Percentiles rank a stretch among this genome's conserved stretches.
phyloP scores from a whole-genome alignment of 2,888 invertebrate species.

The Orthosia cruda region DNA sequence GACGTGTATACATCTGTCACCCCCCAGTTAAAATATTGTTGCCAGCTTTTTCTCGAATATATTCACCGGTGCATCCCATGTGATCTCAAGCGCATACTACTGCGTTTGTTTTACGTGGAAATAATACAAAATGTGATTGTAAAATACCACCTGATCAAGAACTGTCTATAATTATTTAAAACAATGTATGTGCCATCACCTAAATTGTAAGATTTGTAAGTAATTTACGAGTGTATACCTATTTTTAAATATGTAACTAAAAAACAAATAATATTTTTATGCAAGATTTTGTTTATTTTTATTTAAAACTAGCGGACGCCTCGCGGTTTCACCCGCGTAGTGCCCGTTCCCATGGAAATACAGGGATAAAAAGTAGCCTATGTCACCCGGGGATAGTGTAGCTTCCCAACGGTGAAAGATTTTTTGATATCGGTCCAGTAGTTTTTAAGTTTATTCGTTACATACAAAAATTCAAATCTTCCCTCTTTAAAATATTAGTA shows the following conservation, averaged over 20 bases:
- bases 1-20: no score
- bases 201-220: constrained; percentile 47
- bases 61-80: constrained; percentile 5
- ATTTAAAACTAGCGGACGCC: background rate
- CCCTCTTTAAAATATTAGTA: no score
- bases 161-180: constrained; percentile 50
- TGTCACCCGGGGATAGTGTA: no score
- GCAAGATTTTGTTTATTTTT: constrained; percentile 15
- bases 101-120: constrained; percentile 1
- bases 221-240: constrained; percentile 47
- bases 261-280: constrained; percentile 47
- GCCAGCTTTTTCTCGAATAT: constrained; percentile 33
- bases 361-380: no score
- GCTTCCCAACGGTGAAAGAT: no score
- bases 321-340: no score
- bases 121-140: constrained; percentile 28
- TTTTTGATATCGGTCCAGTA: no score
- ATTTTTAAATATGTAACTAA: constrained; percentile 51
- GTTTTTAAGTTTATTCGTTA: no score
- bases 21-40: background rate
- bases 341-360: no score
- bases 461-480: no score
- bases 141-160: constrained; percentile 31
- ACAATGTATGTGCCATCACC: constrained; percentile 61
- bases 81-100: background rate